phyloP scores from a whole-genome alignment of 2,888 invertebrate species.

The Melanchra persicariae region DNA sequence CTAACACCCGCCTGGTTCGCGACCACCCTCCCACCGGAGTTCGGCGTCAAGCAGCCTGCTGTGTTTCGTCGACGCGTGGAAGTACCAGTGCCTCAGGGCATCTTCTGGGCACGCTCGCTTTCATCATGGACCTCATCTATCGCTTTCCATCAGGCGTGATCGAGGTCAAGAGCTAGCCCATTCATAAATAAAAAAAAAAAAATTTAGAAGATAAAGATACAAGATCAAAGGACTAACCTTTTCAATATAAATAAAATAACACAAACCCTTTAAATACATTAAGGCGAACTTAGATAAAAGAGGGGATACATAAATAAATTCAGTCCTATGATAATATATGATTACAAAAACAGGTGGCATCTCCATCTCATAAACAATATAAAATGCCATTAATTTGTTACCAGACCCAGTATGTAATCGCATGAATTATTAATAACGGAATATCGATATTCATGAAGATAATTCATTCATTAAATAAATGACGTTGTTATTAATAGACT shows the following conservation, averaged over 20 bases:
- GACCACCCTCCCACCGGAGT: no score
- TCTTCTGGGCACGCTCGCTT: no score
- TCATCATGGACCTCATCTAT: no score
- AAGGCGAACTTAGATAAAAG: not conserved
- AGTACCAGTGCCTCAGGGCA: no score
- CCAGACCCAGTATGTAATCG: slow-evolving; percentile 28
- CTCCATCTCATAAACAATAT: slow-evolving; percentile 32
- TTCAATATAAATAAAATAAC: slow-evolving; percentile 8
- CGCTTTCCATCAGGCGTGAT: no score
- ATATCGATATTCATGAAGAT: slow-evolving; percentile 39
- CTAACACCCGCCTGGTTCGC: no score
- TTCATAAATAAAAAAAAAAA: no score
- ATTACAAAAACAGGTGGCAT: slow-evolving; percentile 21
- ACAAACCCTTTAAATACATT: slow-evolving; percentile 4
- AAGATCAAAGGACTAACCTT: not conserved
- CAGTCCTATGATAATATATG: slow-evolving; percentile 4
- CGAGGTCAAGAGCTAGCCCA: no score
- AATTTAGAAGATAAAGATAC: not conserved
- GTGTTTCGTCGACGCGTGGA: no score
- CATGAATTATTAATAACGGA: slow-evolving; percentile 43
- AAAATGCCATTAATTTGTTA: slow-evolving; percentile 45
- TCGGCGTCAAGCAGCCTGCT: no score
- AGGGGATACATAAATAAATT: slow-evolving; percentile 15
- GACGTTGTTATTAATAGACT: slow-evolving; percentile 31
- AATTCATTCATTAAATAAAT: slow-evolving; percentile 50